Evolutionary conservation across 2,888 invertebrate species (phyloP), one percentile per base, ranked within the genome.

Genomic region (Pseudococcus longispinus): DNA sequence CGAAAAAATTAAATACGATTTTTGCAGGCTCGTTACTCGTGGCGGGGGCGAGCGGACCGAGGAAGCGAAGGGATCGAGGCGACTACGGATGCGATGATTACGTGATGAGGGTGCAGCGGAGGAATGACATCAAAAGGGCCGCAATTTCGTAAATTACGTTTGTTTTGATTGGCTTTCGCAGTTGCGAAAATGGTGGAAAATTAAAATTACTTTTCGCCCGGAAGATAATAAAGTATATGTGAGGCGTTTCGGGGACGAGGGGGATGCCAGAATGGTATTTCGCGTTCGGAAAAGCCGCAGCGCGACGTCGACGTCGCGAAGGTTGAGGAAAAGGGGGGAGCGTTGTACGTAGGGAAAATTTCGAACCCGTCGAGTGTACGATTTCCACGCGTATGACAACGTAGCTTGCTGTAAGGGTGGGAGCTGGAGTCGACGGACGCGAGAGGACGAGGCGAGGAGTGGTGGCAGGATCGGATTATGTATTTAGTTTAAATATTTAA

Each of bases 131-230:
- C 86, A 86, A 86, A 86, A 74, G 86, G 86, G 77, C 86, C 86
- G 86, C 86, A 86, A 86, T 86, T 86, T 86, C 74, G 74, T 55
- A 86, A 86, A 86, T 86, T 86, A 77, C 86, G 86, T 86, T 86
- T 86, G 86, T 86, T 86, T 86, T 86, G 86, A 86, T 86, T 86
- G 86, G 86, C 77, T 86, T 86, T 86, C 80, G 86, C 80, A 60
- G 55, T 51, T 60, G 84, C 77, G 86, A 86, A 86, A 77, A 86
- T 86, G 86, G 86, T 77, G 86, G 86, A 86, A 86, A 86, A 86
- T 86, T 86, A 86, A 86, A 86, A 80, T 86, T 86, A 86, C 86
- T 86, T 86, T 85, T 80, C 77, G 42, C 77, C 74, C 77, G 77
- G 42, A 20, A 80, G 77, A 80, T 80, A 80, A 80, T 80, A 80